Conservation (phyloP, 2,797 vertebrate species). For the Morus bassanus region DNA sequence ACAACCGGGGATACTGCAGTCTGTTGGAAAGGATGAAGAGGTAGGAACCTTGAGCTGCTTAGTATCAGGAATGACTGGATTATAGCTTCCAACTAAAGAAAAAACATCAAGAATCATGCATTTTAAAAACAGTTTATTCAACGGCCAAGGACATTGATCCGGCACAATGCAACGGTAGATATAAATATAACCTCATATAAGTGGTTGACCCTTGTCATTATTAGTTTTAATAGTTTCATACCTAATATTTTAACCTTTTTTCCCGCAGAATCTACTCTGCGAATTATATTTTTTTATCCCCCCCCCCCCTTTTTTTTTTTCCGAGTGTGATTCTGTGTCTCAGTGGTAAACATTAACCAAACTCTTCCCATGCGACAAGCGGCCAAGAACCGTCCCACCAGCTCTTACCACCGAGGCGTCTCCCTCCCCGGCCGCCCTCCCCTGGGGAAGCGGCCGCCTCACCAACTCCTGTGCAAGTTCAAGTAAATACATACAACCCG, state of each 20-base stretch:
- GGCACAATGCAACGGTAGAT: slow-evolving; percentile 67
- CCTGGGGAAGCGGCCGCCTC: slow-evolving; percentile 73
- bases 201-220: slow-evolving; percentile 70
- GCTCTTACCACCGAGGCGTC: slow-evolving; percentile 25
- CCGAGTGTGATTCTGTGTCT: slow-evolving; percentile 48
- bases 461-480: slow-evolving; percentile 84
- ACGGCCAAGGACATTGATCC: slow-evolving; percentile 65
- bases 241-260: slow-evolving; percentile 53
- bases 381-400: slow-evolving; percentile 49
- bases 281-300: not conserved
- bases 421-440: not conserved
- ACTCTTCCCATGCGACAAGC: slow-evolving; percentile 50
- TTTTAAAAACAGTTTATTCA: slow-evolving; percentile 68
- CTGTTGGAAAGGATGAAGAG: slow-evolving; percentile 55
- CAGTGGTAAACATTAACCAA: slow-evolving; percentile 64
- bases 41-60: slow-evolving; percentile 60
- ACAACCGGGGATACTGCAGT: slow-evolving; percentile 35
- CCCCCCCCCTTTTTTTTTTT: not conserved
- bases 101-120: slow-evolving; percentile 69
- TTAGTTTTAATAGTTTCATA: slow-evolving; percentile 59
- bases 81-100: slow-evolving; percentile 63
- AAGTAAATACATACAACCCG: slow-evolving; percentile 88
- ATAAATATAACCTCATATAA: slow-evolving; percentile 69
- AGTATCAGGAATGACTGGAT: slow-evolving; percentile 54
- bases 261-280: slow-evolving; percentile 46